A percentile compares a stretch with the other conserved stretches of the same genome.
Evolutionary conservation across 2,113 vertebrate genomes (phyloP).

Genomic region (Cariama cristata): DNA sequence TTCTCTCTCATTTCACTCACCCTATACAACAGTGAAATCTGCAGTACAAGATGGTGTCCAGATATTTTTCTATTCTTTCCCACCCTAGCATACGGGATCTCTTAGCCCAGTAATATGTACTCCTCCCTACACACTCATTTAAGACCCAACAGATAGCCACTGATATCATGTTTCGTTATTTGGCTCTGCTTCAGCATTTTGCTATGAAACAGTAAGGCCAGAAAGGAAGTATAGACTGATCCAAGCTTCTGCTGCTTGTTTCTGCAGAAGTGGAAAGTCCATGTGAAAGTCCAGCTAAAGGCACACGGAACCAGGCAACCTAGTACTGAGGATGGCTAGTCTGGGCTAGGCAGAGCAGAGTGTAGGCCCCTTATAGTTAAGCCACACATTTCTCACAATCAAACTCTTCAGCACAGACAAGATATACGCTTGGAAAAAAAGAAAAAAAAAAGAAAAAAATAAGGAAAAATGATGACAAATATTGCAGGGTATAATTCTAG

Average conservation of each 20-base stretch:
- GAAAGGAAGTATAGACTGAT: background rate
- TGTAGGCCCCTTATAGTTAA: background rate
- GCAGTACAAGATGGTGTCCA: background rate
- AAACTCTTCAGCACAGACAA: background rate
- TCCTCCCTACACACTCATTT: conserved; percentile 3
- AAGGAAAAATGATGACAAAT: background rate
- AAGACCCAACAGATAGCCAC: conserved; percentile 26
- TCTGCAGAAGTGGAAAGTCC: background rate
- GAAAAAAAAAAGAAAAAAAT: too few species aligned
- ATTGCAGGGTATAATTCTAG: background rate
- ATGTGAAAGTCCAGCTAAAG: background rate
- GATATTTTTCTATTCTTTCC: background rate
- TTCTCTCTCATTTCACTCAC: background rate
- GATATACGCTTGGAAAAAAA: background rate
- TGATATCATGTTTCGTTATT: background rate
- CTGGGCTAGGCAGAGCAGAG: background rate
- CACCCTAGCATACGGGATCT: conserved; percentile 2
- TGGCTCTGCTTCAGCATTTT: conserved; percentile 3
- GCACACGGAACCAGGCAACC: background rate
- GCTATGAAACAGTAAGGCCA: background rate
- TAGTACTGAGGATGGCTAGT: background rate
- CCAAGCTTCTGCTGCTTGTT: background rate
- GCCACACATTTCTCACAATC: background rate
- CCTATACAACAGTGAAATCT: background rate
- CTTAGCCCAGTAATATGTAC: background rate